Percentiles rank a stretch among this genome's conserved stretches.
phyloP scores from a whole-genome alignment of 2,113 vertebrate species.

The Suricata suricatta region DNA sequence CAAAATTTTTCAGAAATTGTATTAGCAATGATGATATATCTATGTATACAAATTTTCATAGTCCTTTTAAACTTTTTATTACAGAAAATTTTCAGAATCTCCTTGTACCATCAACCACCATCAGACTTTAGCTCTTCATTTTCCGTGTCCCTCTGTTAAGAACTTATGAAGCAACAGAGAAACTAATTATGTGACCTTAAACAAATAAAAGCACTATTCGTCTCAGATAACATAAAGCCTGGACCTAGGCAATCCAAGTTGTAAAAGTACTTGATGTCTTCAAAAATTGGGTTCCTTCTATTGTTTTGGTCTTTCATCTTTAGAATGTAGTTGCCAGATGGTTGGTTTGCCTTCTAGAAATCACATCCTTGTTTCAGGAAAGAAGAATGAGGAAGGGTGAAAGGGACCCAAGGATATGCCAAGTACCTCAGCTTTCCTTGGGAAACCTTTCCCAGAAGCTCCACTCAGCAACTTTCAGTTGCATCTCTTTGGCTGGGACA shows the following conservation, averaged over 20 bases:
- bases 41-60: neutral
- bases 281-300: neutral
- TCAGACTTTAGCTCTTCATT: neutral
- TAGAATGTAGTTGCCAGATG: neutral
- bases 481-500: neutral
- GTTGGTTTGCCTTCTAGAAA: neutral
- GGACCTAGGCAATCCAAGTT: neutral
- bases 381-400: neutral
- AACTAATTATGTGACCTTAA: neutral
- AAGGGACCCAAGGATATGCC: neutral
- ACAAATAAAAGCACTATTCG: neutral
- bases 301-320: neutral
- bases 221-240: neutral
- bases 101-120: neutral
- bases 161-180: neutral
- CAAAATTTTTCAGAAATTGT: neutral
- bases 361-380: neutral
- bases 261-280: neutral
- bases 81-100: slow-evolving; percentile 29
- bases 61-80: slow-evolving; percentile 36
- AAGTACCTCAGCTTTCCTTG: neutral
- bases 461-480: neutral
- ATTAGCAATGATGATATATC: neutral
- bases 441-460: slow-evolving; percentile 26
- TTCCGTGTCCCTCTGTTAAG: neutral